A percentile compares a stretch with the other conserved stretches of the same genome.
Conservation (phyloP, 2,888 invertebrate species). For the Chamaedrilus cognettii region DNA sequence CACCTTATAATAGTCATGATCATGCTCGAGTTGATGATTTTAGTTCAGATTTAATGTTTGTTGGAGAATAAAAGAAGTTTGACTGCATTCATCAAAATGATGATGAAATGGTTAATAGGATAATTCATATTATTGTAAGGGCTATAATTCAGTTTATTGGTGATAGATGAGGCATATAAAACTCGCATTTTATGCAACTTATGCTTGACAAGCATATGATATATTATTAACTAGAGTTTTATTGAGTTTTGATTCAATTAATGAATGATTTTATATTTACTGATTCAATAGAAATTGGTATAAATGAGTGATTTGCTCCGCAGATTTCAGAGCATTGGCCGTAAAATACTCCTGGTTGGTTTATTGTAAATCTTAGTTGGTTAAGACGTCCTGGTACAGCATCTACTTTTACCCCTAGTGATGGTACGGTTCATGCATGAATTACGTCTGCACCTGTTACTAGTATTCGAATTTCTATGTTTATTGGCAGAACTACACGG, state of each 20-base stretch:
- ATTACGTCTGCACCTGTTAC: constrained; percentile 59
- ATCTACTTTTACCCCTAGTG: constrained; percentile 59
- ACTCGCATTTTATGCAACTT: constrained; percentile 66
- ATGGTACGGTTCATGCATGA: constrained; percentile 59
- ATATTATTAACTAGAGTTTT: constrained; percentile 44
- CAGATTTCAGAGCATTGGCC: constrained; percentile 84
- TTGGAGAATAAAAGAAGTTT: background rate
- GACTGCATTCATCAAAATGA: background rate
- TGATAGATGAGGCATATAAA: constrained; percentile 73
- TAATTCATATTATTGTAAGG: constrained; percentile 22
- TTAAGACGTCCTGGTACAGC: constrained; percentile 61
- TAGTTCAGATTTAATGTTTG: too few species aligned
- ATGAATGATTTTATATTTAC: constrained; percentile 55
- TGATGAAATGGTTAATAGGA: background rate
- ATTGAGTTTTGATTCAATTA: constrained; percentile 31
- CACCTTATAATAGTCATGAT: constrained; percentile 33
- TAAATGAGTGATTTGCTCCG: constrained; percentile 78
- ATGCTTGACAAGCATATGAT: constrained; percentile 72
- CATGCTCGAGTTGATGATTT: constrained; percentile 5
- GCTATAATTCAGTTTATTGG: constrained; percentile 64
- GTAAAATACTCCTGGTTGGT: constrained; percentile 70
- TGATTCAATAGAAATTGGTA: constrained; percentile 66
- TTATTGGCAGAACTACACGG: constrained; percentile 50
- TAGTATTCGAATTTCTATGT: constrained; percentile 48
- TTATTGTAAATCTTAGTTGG: constrained; percentile 65